Base-by-base conservation (phyloP, 2,797 vertebrate species). In the Steatocranus sp. region DNA sequence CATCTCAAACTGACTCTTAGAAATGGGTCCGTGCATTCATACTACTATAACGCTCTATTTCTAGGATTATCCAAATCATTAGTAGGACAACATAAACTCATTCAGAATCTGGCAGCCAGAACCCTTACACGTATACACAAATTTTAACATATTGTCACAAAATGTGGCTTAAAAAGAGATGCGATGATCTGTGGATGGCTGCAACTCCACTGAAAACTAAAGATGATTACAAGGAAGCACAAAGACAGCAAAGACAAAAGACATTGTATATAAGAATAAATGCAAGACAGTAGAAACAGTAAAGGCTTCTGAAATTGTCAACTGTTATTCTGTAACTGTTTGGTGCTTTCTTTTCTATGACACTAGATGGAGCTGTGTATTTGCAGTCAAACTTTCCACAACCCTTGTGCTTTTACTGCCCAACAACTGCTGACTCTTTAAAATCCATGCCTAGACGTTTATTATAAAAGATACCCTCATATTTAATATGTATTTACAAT, bases 351-450 rank as follows among this genome's bases (percentile, higher is more conserved):
- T 46, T 43, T 25, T 7, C 1, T 4, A 15, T 11, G 36, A 74
- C 94, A 91, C 90, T 89, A 93, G 94, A 75, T 93, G 92, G 92
- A 38, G 93, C 86, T 84, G 56, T 88, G 25, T n/a, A 15, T 68
- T 68, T 32, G 8, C 30, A 20, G 50, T 20, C 23, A 48, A 80
- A 54, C 3, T 63, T 32, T 9, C 27, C 3, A 61, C 56, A 18
- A 46, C 66, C 11, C n/a, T 34, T 58, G 7, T 23, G 7, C 38
- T 61, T 14, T 32, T 23, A 80, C 61, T 27, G 4, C 14, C 18
- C 12, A 4, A 20, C n/a, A n/a, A 77, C 27, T 25, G 20, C 70
- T 81, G 46, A 63, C 38, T 83, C 18, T 15, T 10, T 30, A 10
- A 34, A 34, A 78, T 9, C 6, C 43, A 38, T n/a, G 2, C 70